Base-by-base conservation (phyloP, 1,140 invertebrate species). In the Drosophila melanica region DNA sequence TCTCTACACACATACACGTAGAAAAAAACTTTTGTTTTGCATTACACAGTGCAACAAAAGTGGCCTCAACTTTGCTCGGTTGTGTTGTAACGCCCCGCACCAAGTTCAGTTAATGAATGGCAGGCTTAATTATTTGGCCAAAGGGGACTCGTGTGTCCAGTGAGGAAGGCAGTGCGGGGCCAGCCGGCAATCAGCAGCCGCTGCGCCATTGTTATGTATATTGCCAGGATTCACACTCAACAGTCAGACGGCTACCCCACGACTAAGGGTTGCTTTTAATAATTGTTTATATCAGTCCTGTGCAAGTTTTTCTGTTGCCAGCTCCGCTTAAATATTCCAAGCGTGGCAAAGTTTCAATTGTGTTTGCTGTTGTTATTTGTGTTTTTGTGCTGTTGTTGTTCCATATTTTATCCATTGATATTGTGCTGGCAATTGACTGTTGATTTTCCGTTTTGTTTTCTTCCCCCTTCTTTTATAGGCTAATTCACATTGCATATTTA, bases 241-340 rank as follows among this genome's bases (percentile, higher is more conserved):
- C 47, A 8, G 14, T 11, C 51, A 58, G 27, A 35, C 35, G 42
- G 33, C n/a, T 30, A 53, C 50, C 51, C 45, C 18, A 35, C 14
- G 27, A 16, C 54, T 42, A 39, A 79, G 79, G 82, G 82, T 74
- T 79, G 82, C 79, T 86, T 86, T 86, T 86, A 87, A 86, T 86
- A 87, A 86, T 81, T 86, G 82, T 86, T 86, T 76, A 87, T 79
- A 86, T 79, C 82, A 79, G 82, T 71, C 67, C 55, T 53, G 67
- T 82, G 75, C 79, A 87, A 77, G 72, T 81, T 86, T 87, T 41
- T 59, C 41, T 65, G 44, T 66, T 60, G 55, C 64, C 54, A 44
- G 51, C 50, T 12, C 16, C 51, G 58, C 48, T 85, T 86, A 81
- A 87, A 86, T 81, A 86, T 87, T 81, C 79, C 60, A 50, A 67